phyloP scores from a whole-genome alignment of 2,797 vertebrate genomes.

The Chelidonichthys spinosus region DNA sequence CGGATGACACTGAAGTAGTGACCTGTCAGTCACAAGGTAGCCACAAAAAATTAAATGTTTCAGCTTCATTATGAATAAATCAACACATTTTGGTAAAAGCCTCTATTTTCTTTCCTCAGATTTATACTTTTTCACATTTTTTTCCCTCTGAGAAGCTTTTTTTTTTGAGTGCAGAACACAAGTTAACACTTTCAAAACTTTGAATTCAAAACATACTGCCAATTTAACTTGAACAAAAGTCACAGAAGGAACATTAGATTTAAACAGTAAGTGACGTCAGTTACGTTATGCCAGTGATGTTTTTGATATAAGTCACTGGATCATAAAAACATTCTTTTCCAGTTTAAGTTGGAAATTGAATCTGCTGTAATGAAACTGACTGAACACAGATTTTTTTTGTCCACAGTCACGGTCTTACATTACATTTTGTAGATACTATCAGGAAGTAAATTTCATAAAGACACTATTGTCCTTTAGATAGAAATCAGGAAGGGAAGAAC shows the following conservation, averaged over 20 bases:
- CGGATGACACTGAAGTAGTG: no score
- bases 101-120: not conserved
- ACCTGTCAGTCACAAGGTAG: no score
- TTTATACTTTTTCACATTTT: not conserved
- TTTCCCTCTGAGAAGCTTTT: not conserved
- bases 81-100: not conserved
- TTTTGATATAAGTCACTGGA: not conserved
- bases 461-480: not conserved
- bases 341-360: no score
- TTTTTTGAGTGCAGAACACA: not conserved
- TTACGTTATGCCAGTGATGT: not conserved
- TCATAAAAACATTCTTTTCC: not conserved
- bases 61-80: not conserved
- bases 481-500: not conserved
- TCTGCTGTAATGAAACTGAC: not conserved
- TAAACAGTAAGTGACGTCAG: not conserved
- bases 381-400: not conserved
- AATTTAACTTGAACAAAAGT: not conserved
- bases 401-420: not conserved
- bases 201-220: no score
- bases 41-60: no score
- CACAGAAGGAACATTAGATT: not conserved
- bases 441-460: slow-evolving; percentile 13
- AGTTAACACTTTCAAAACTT: no score
- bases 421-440: slow-evolving; percentile 13